A percentile compares a stretch with the other conserved stretches of the same genome.
phyloP scores from a whole-genome alignment of 2,888 invertebrate species.

The Platynereis dumerilii region DNA sequence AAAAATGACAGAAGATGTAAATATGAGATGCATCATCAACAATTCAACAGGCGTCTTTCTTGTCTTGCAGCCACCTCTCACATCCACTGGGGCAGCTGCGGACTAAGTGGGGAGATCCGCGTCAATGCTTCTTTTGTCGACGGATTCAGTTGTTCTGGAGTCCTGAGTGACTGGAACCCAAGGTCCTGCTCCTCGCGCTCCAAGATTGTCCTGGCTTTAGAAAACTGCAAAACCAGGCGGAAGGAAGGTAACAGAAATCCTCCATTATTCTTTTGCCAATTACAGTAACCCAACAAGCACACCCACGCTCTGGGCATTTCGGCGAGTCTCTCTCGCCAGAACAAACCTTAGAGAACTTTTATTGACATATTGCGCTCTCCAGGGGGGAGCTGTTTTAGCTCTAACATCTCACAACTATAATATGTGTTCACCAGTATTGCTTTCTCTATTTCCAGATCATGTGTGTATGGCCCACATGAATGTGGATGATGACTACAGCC shows the following conservation, averaged over 20 bases:
- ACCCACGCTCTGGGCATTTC: no score
- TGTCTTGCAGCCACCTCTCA: constrained; percentile 10
- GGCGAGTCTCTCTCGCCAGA: no score
- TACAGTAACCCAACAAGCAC: no score
- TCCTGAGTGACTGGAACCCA: constrained; percentile 19
- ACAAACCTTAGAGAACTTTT: no score
- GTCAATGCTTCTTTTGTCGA: constrained; percentile 18
- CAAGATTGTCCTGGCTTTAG: constrained; percentile 14
- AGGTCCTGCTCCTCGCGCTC: constrained; percentile 9
- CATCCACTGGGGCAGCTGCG: constrained; percentile 23
- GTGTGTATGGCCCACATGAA: not conserved
- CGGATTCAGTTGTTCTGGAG: constrained; percentile 13
- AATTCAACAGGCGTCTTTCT: no score
- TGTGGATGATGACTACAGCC: not conserved
- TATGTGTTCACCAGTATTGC: no score
- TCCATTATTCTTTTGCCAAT: no score
- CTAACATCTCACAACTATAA: no score
- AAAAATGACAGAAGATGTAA: no score
- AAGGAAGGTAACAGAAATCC: constrained; percentile 1
- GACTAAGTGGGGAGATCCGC: constrained; percentile 16
- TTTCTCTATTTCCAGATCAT: not conserved
- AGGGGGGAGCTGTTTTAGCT: no score
- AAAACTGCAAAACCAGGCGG: constrained; percentile 4
- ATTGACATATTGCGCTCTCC: no score
- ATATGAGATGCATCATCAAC: no score